Percentiles rank a stretch among this genome's conserved stretches.
These are phyloP conservation scores for Poecilia picta DNA, from an alignment of 2,797 vertebrate species.

Conservation along the genomic window DNA sequence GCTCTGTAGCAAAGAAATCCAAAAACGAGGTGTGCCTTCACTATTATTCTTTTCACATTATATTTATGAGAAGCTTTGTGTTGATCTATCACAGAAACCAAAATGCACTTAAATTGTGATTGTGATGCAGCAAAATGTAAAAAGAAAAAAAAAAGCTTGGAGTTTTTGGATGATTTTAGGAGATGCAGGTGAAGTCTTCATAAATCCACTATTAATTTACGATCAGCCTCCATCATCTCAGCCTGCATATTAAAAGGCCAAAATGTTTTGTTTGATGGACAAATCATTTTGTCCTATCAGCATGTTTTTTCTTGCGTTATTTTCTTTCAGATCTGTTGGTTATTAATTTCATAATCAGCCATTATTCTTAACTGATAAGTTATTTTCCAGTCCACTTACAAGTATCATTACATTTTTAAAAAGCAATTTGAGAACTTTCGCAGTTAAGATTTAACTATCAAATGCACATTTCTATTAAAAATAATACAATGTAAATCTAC, in stretches of 20 bases:
- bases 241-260: neutral
- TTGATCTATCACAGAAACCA: neutral
- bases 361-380: too few relatives aligned
- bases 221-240: neutral
- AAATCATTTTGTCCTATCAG: too few relatives aligned
- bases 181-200: neutral
- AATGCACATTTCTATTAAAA: neutral
- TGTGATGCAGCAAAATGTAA: neutral
- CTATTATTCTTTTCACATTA: neutral
- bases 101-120: neutral
- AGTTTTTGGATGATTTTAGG: neutral
- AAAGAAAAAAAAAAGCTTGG: neutral
- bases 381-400: too few relatives aligned
- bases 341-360: too few relatives aligned
- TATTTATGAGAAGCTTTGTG: neutral
- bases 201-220: neutral
- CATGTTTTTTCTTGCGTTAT: neutral
- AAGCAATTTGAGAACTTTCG: too few relatives aligned
- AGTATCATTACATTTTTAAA: too few relatives aligned
- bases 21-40: neutral
- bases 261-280: too few relatives aligned
- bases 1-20: neutral
- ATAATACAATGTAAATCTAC: neutral
- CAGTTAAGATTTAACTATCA: neutral
- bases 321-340: neutral